A percentile compares a stretch with the other conserved stretches of the same genome.
Evolutionary conservation across 2,888 invertebrate genomes (phyloP).

Genomic region (Drosophila birchii): DNA sequence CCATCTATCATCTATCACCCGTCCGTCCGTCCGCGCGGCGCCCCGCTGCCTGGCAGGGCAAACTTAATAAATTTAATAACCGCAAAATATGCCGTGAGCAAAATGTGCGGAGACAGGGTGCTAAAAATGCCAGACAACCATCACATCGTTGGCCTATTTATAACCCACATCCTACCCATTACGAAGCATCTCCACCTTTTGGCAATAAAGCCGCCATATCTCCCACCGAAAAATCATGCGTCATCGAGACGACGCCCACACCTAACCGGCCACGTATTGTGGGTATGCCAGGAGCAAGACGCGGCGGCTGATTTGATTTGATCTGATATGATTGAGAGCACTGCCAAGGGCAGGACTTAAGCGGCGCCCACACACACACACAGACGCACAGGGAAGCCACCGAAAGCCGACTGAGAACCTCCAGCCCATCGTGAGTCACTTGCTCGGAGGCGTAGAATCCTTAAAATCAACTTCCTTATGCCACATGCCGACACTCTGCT

Average conservation of each 20-base stretch:
- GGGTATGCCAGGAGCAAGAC: slow-evolving; percentile 34
- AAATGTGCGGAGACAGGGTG: slow-evolving; percentile 23
- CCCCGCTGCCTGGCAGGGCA: slow-evolving; percentile 12
- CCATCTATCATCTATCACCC: slow-evolving; percentile 54
- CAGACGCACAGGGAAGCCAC: slow-evolving; percentile 8
- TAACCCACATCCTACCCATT: slow-evolving; percentile 39
- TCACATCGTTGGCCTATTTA: slow-evolving; percentile 52
- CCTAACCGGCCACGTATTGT: slow-evolving; percentile 24
- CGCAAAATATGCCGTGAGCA: slow-evolving; percentile 47
- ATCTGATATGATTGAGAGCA: slow-evolving; percentile 53
- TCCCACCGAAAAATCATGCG: slow-evolving; percentile 39
- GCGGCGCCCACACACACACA: slow-evolving; percentile 19
- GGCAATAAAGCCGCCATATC: slow-evolving; percentile 1
- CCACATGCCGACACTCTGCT: background rate
- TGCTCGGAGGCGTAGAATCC: background rate
- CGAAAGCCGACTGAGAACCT: slow-evolving; percentile 1
- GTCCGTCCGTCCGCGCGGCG: slow-evolving; percentile 7
- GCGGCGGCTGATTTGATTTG: slow-evolving; percentile 57
- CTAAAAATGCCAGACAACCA: slow-evolving; percentile 50
- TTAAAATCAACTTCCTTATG: background rate
- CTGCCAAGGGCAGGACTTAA: slow-evolving; percentile 39
- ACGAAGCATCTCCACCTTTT: slow-evolving; percentile 2
- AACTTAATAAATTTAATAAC: slow-evolving; percentile 61
- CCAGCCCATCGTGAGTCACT: slow-evolving; percentile 23
- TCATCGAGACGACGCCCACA: slow-evolving; percentile 46